Percentiles rank a stretch among this genome's conserved stretches.
Evolutionary conservation across 2,888 invertebrate species (phyloP).

Genomic region (Clusia tigrina): DNA sequence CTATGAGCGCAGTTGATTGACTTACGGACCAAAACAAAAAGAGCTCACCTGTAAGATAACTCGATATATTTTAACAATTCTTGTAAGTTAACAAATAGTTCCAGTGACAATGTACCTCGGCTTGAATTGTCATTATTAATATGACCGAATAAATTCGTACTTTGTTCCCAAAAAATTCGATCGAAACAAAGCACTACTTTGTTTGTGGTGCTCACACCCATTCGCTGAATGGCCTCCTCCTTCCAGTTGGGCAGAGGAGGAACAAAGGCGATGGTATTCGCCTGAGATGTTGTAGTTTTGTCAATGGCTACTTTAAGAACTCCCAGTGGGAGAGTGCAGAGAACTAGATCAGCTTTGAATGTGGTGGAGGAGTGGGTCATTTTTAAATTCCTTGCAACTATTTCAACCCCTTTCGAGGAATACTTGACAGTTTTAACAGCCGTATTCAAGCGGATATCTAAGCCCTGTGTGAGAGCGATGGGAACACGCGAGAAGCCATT

Average conservation of each 20-base stretch:
- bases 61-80: background rate
- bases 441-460: slow-evolving; percentile 92
- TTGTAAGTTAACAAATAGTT: no score
- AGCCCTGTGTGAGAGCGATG: slow-evolving; percentile 88
- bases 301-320: slow-evolving; percentile 85
- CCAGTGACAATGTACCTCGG: slow-evolving; percentile 74
- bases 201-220: slow-evolving; percentile 97
- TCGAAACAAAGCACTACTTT: slow-evolving; percentile 96
- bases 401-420: slow-evolving; percentile 78
- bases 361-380: slow-evolving; percentile 71
- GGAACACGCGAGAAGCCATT: slow-evolving; percentile 98
- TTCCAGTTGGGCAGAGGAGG: slow-evolving; percentile 98
- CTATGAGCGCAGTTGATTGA: slow-evolving; percentile 91
- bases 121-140: slow-evolving; percentile 96
- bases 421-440: slow-evolving; percentile 89
- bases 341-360: slow-evolving; percentile 87
- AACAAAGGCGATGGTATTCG: slow-evolving; percentile 87
- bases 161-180: slow-evolving; percentile 97
- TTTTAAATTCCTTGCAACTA: slow-evolving; percentile 79
- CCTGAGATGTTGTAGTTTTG: slow-evolving; percentile 74
- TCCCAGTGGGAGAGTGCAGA: slow-evolving; percentile 96
- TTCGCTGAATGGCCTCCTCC: slow-evolving; percentile 87
- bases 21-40: slow-evolving; percentile 98
- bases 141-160: slow-evolving; percentile 95
- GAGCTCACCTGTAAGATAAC: slow-evolving; percentile 75